Percentiles rank a stretch among this genome's conserved stretches.
Conservation (phyloP, 2,113 vertebrate genomes). For the Anhinga rufa region DNA sequence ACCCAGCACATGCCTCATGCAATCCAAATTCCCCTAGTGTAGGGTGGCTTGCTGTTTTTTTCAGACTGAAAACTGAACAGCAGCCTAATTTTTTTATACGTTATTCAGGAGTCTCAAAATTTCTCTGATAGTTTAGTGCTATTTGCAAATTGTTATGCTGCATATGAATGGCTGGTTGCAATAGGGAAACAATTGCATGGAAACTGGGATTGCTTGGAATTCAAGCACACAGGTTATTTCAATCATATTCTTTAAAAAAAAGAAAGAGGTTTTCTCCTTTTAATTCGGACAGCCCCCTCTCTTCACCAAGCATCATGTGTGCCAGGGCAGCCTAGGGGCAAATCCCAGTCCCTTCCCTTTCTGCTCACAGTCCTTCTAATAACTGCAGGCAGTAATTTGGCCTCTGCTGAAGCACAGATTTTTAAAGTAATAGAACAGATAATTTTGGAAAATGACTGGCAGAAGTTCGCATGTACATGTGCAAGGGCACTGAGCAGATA, state of each 20-base stretch:
- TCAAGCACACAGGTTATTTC: not conserved
- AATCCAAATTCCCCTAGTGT: not conserved
- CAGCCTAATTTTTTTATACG: not conserved
- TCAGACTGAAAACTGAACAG: not conserved
- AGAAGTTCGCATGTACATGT: not conserved
- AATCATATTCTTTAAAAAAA: not conserved
- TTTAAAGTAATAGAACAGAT: not conserved
- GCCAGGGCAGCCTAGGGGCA: not conserved
- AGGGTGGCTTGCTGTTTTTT: not conserved
- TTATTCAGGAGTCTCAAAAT: not conserved
- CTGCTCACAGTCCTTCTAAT: not conserved
- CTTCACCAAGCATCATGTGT: not conserved
- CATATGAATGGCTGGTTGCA: not conserved
- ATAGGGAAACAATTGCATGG: not conserved
- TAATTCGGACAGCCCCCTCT: not conserved
- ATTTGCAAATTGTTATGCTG: not conserved
- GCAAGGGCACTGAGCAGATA: not conserved
- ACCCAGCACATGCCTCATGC: not conserved
- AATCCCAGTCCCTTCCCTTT: not conserved
- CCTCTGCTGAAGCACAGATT: not conserved
- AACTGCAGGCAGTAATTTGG: not conserved
- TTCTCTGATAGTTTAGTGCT: not conserved
- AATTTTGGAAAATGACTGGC: not conserved
- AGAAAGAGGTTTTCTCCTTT: not conserved
- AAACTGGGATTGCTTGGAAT: not conserved